These are phyloP conservation scores for Agrypnus murinus DNA, from an alignment of 2,888 invertebrate species.

Conservation along the genomic window DNA sequence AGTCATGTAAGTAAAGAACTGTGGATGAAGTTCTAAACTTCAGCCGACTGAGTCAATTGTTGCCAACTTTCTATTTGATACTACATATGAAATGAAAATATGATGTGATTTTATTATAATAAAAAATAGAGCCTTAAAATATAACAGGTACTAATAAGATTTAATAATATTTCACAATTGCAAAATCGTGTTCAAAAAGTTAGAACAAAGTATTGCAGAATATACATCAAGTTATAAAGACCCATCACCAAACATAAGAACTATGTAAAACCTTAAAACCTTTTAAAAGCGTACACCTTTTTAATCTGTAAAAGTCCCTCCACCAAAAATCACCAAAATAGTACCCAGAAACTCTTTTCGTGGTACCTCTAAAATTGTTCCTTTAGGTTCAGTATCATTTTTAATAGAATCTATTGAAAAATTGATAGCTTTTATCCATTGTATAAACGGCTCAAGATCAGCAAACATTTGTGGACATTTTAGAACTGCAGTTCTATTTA, in stretches of 20 bases:
- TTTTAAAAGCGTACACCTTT: neutral
- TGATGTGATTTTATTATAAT: too few species aligned
- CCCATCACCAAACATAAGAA: conserved; percentile 17
- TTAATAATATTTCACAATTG: too few species aligned
- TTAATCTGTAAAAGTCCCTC: conserved; percentile 33
- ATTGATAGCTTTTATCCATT: conserved; percentile 80
- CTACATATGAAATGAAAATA: too few species aligned
- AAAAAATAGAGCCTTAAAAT: too few species aligned
- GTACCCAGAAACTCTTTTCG: conserved; percentile 31
- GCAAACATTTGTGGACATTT: conserved; percentile 86
- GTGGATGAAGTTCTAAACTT: too few species aligned
- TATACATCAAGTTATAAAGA: too few species aligned
- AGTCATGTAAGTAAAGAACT: too few species aligned
- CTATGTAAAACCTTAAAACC: neutral
- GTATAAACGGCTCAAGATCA: conserved; percentile 87
- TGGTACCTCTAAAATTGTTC: conserved; percentile 70
- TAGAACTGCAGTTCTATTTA: conserved; percentile 82
- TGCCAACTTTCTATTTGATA: too few species aligned
- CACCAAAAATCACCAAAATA: conserved; percentile 38
- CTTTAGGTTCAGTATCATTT: conserved; percentile 64
- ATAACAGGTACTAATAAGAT: too few species aligned
- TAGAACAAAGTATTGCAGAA: too few species aligned
- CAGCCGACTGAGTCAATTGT: too few species aligned
- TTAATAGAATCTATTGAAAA: conserved; percentile 46
- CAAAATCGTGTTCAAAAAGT: too few species aligned